Evolutionary conservation across 2,797 vertebrate species (phyloP).

Genomic region (Lepus townsendii): DNA sequence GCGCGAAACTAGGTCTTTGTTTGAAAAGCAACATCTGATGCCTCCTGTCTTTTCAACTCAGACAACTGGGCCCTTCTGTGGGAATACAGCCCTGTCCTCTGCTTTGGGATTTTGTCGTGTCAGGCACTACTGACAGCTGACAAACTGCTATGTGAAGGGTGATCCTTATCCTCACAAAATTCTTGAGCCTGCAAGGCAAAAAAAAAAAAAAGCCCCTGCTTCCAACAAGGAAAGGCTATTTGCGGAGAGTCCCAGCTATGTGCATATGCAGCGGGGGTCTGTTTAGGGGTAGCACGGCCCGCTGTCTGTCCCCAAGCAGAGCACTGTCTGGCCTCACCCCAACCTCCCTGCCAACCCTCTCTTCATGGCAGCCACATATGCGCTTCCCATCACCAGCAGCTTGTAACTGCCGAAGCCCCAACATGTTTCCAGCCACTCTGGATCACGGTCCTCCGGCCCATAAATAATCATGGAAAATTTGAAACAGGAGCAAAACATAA

Average conservation of each 20-base stretch:
- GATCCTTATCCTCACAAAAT: slow-evolving; percentile 45
- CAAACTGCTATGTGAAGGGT: slow-evolving; percentile 79
- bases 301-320: neutral
- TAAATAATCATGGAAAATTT: slow-evolving; percentile 62
- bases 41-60: slow-evolving; percentile 81
- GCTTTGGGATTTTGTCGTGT: slow-evolving; percentile 80
- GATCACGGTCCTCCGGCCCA: neutral
- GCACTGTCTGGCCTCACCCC: neutral
- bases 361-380: rapidly evolving
- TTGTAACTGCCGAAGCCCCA: neutral
- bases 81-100: neutral
- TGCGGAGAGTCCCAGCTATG: neutral
- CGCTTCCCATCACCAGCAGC: neutral
- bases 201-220: neutral
- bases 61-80: slow-evolving; percentile 71
- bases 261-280: neutral
- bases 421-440: slow-evolving; percentile 40
- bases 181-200: slow-evolving; percentile 21
- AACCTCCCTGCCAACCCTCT: neutral
- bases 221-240: neutral
- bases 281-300: neutral
- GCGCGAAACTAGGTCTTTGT: slow-evolving; percentile 86
- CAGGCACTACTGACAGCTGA: slow-evolving; percentile 81
- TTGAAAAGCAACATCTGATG: slow-evolving; percentile 87
- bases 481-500: slow-evolving; percentile 69